Conservation (phyloP, 2,113 vertebrate species). For the Scytalopus superciliaris region DNA sequence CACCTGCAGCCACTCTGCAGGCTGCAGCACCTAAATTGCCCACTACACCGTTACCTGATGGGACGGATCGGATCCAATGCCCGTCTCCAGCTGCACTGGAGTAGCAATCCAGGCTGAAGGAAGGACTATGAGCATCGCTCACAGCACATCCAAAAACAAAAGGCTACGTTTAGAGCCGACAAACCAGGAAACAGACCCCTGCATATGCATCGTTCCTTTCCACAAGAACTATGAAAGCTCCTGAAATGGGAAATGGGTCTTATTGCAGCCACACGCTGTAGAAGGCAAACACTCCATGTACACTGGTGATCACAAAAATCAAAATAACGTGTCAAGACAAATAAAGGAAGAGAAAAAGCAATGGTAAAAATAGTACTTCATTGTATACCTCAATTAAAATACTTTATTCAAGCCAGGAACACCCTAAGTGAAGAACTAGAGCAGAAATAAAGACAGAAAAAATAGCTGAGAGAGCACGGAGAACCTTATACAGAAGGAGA, state of each 20-base stretch:
- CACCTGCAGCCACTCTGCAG: not conserved
- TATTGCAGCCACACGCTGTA: not conserved
- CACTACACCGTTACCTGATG: accelerated
- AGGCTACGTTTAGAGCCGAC: not conserved
- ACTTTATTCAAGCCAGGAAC: not conserved
- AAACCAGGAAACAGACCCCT: accelerated
- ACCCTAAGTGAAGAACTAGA: not conserved
- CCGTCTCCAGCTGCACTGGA: not conserved
- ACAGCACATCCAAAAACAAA: not conserved
- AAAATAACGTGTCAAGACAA: not conserved
- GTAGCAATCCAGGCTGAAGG: not conserved
- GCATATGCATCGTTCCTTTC: not conserved
- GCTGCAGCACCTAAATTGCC: not conserved
- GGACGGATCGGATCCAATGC: not conserved
- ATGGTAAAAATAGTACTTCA: not conserved
- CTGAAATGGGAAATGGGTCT: not conserved
- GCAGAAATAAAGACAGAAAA: not conserved
- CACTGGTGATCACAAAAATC: not conserved
- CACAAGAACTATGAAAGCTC: not conserved
- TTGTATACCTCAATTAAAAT: not conserved
- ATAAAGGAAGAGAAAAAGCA: not conserved
- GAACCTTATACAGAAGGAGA: not conserved
- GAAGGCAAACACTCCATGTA: not conserved
- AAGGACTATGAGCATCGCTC: not conserved
- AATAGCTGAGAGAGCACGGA: not conserved